Conservation (phyloP, 2,888 invertebrate species). For the Parasteatoda lunata region DNA sequence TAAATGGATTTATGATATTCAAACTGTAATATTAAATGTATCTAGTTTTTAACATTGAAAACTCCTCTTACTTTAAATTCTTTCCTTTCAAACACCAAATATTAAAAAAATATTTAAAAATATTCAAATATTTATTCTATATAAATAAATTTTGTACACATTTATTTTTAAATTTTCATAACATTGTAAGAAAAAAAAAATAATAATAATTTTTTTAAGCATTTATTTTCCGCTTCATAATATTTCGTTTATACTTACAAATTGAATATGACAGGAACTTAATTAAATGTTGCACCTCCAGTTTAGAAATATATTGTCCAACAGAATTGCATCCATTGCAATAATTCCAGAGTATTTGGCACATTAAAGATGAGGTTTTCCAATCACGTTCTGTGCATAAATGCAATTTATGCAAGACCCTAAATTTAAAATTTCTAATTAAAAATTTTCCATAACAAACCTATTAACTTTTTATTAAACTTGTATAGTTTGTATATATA, state of each 20-base stretch:
- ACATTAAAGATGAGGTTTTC: slow-evolving; percentile 44
- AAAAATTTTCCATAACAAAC: not conserved
- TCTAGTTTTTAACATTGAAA: too few relatives aligned
- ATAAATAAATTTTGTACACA: too few relatives aligned
- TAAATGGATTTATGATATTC: too few relatives aligned
- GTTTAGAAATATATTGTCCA: slow-evolving; percentile 16
- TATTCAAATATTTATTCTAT: too few relatives aligned
- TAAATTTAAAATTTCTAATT: not conserved
- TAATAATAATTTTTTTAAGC: too few relatives aligned
- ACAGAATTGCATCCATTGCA: slow-evolving; percentile 26
- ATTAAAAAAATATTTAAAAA: too few relatives aligned
- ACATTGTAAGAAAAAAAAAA: too few relatives aligned
- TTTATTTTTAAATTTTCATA: too few relatives aligned
- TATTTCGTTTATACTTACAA: slow-evolving; percentile 17
- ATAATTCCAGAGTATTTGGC: slow-evolving; percentile 62
- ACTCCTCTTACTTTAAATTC: too few relatives aligned
- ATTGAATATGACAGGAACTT: slow-evolving; percentile 48
- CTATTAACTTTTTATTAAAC: too few relatives aligned
- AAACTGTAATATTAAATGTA: too few relatives aligned
- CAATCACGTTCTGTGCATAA: slow-evolving; percentile 55
- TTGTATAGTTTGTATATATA: not conserved
- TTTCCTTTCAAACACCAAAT: too few relatives aligned
- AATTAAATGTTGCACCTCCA: slow-evolving; percentile 50
- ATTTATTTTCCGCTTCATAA: not conserved
- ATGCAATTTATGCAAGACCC: slow-evolving; percentile 55